phyloP scores from a whole-genome alignment of 2,797 vertebrate genomes.

The Phyllotis vaccarum region DNA sequence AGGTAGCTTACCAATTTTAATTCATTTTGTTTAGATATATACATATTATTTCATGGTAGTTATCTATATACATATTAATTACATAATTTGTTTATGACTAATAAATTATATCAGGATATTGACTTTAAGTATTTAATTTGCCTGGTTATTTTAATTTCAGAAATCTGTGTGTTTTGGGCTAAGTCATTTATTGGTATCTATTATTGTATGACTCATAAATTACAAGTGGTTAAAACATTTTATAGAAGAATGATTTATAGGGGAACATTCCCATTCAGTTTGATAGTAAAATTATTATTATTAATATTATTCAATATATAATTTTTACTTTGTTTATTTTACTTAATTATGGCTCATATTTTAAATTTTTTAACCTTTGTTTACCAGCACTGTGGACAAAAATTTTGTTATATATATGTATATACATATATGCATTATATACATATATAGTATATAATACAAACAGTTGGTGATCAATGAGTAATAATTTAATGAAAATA shows the following conservation, averaged over 20 bases:
- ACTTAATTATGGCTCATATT: background rate
- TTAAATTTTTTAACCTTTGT: slow-evolving; percentile 1
- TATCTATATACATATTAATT: background rate
- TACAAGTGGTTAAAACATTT: background rate
- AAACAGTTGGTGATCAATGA: background rate
- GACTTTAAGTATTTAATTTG: background rate
- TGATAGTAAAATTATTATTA: background rate
- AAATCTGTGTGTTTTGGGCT: background rate
- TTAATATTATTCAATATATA: background rate
- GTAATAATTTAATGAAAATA: background rate
- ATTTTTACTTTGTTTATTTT: background rate
- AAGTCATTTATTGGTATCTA: background rate
- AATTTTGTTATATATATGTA: too few relatives aligned
- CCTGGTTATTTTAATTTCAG: background rate
- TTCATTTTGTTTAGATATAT: background rate
- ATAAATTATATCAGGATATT: background rate
- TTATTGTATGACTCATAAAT: background rate
- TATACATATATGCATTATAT: too few relatives aligned
- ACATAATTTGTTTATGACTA: background rate
- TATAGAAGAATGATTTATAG: background rate
- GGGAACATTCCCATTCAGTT: background rate
- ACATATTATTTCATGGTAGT: background rate
- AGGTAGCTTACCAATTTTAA: background rate
- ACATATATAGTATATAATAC: background rate
- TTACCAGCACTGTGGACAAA: background rate